Conservation (phyloP, 2,797 vertebrate species). For the Sebastolobus altivelis region DNA sequence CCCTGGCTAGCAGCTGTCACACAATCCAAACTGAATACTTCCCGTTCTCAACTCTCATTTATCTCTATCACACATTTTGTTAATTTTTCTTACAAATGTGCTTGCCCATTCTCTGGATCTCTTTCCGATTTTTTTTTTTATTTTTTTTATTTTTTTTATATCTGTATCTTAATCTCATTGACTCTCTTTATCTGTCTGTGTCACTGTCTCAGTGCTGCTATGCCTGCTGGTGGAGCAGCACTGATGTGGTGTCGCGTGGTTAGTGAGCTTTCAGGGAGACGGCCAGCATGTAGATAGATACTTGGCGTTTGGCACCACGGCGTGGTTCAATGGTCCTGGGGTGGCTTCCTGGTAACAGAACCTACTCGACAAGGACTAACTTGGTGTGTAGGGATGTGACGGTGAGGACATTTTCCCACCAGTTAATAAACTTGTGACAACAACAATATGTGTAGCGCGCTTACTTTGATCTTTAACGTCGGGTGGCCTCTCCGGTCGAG, state of each 20-base stretch:
- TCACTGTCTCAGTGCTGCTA: slow-evolving; percentile 2
- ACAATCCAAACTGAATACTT: slow-evolving; percentile 6
- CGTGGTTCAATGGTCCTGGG: not conserved
- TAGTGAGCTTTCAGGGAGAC: slow-evolving; percentile 12
- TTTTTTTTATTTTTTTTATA: not conserved
- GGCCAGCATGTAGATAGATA: slow-evolving; percentile 3
- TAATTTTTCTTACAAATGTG: not conserved
- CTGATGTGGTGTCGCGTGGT: slow-evolving; percentile 11
- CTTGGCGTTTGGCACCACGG: slow-evolving; percentile 2
- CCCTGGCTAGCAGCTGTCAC: not conserved
- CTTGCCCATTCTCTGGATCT: not conserved
- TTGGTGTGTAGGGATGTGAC: not conserved
- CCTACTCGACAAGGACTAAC: not conserved
- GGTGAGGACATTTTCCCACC: not conserved
- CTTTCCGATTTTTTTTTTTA: not conserved
- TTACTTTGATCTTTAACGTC: no score
- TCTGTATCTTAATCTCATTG: not conserved
- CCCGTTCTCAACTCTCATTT: not conserved
- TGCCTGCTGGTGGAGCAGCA: not conserved
- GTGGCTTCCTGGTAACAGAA: not conserved
- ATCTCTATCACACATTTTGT: not conserved
- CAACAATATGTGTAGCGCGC: not conserved
- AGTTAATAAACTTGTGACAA: not conserved
- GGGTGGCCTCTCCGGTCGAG: no score
- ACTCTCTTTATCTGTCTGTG: slow-evolving; percentile 8